Conservation (phyloP, 2,888 invertebrate species). For the Patella ulyssiponensis region DNA sequence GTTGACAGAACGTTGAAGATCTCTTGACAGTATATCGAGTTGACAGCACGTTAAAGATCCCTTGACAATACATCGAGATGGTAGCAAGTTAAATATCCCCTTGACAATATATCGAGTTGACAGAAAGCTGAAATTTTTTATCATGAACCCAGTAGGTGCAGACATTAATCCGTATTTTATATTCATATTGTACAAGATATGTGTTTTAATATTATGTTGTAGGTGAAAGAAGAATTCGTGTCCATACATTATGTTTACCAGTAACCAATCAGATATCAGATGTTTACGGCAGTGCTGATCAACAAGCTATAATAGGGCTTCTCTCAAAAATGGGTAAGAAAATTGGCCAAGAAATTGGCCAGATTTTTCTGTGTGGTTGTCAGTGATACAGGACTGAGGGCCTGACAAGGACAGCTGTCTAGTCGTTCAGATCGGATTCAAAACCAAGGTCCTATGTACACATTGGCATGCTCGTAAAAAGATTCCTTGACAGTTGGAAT, state of each 20-base stretch:
- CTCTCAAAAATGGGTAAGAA: conserved; percentile 93
- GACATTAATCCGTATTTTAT: too few relatives aligned
- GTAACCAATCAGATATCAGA: conserved; percentile 88
- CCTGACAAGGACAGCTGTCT: too few relatives aligned
- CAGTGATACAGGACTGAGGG: too few relatives aligned
- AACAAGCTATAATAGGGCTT: conserved; percentile 92
- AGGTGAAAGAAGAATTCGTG: conserved; percentile 96
- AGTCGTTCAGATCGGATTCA: too few relatives aligned
- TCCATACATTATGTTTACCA: conserved; percentile 96
- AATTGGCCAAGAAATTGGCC: too few relatives aligned
- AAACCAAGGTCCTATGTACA: too few relatives aligned
- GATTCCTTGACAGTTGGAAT: too few relatives aligned
- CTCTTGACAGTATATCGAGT: neutral
- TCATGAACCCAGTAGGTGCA: too few relatives aligned
- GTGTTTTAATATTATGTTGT: conserved; percentile 17
- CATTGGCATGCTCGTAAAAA: too few relatives aligned
- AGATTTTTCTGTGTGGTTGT: neutral
- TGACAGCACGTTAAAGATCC: too few relatives aligned
- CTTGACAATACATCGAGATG: too few relatives aligned
- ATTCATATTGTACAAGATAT: neutral
- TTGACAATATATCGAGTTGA: neutral
- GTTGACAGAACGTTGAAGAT: too few relatives aligned
- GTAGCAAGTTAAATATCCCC: neutral
- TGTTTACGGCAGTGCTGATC: conserved; percentile 90
- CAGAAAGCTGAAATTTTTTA: neutral